These are phyloP conservation scores for Pandemis corylana DNA, from an alignment of 2,888 invertebrate genomes.

Conservation along the genomic window DNA sequence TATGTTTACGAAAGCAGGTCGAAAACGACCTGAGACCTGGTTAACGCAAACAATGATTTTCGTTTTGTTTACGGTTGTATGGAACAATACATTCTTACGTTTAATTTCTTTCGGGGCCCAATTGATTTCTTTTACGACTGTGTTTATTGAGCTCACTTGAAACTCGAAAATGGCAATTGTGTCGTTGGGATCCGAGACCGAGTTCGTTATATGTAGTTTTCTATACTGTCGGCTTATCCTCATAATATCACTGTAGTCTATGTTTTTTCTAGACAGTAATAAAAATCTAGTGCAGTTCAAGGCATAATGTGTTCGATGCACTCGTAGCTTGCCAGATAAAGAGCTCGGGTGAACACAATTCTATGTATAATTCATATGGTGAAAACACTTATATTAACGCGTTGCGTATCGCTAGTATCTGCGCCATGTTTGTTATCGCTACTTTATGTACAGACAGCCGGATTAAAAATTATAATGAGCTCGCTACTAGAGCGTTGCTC, in stretches of 20 bases:
- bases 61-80: conserved; percentile 80
- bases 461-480: conserved; percentile 64
- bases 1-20: conserved; percentile 80
- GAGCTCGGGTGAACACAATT: conserved; percentile 57
- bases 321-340: conserved; percentile 61
- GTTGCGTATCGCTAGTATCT: conserved; percentile 59
- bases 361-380: conserved; percentile 70
- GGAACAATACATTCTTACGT: conserved; percentile 85
- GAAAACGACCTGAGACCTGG: conserved; percentile 82
- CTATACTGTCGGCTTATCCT: conserved; percentile 24
- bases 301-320: conserved; percentile 64
- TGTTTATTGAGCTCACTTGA: conserved; percentile 82
- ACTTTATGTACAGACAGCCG: conserved; percentile 57
- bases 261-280: conserved; percentile 48
- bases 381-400: conserved; percentile 71
- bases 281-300: conserved; percentile 57
- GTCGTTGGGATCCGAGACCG: conserved; percentile 43
- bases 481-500: conserved; percentile 48
- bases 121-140: conserved; percentile 83
- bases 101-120: conserved; percentile 82
- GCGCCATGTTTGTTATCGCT: conserved; percentile 62
- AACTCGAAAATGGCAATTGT: conserved; percentile 77
- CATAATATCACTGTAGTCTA: conserved; percentile 25
- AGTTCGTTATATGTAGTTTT: conserved; percentile 5
- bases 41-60: conserved; percentile 78